Percentiles rank a stretch among this genome's conserved stretches.
These are phyloP conservation scores for Dasyprocta punctata DNA, from an alignment of 2,113 vertebrate species.

Conservation along the genomic window DNA sequence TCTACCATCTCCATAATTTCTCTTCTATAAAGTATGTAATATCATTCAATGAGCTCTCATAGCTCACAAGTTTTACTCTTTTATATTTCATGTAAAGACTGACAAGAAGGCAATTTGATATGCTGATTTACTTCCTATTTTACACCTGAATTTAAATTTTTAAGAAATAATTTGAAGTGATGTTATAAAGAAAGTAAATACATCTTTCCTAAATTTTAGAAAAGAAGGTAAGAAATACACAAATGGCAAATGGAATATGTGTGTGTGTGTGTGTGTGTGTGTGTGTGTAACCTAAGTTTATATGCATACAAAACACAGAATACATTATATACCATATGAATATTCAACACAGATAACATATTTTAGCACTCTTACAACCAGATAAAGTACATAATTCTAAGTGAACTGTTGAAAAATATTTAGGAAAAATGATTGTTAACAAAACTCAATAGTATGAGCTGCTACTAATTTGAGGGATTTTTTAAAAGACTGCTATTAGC, in stretches of 20 bases:
- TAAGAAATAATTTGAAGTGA: slow-evolving; percentile 49
- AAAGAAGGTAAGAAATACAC: slow-evolving; percentile 25
- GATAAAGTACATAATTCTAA: neutral
- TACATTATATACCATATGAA: neutral
- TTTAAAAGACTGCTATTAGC: neutral
- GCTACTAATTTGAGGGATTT: neutral
- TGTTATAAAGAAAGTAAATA: slow-evolving; percentile 17
- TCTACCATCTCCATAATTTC: slow-evolving; percentile 36
- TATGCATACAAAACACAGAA: neutral
- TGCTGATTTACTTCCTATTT: slow-evolving; percentile 77
- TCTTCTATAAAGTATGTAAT: slow-evolving; percentile 57
- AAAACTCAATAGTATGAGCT: neutral
- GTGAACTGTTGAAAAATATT: neutral
- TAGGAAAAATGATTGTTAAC: neutral
- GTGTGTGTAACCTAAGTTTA: neutral
- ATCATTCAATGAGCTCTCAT: slow-evolving; percentile 48
- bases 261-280: neutral
- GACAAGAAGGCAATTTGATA: slow-evolving; percentile 70
- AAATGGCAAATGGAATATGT: neutral
- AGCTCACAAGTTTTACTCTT: slow-evolving; percentile 61
- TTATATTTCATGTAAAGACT: slow-evolving; percentile 71
- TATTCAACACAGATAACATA: neutral
- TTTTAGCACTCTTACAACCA: neutral
- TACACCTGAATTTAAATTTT: slow-evolving; percentile 57
- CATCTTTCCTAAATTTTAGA: neutral